Evolutionary conservation across 2,888 invertebrate genomes (phyloP), one percentile per base, ranked within the genome.

Genomic region (Axea sp.): DNA sequence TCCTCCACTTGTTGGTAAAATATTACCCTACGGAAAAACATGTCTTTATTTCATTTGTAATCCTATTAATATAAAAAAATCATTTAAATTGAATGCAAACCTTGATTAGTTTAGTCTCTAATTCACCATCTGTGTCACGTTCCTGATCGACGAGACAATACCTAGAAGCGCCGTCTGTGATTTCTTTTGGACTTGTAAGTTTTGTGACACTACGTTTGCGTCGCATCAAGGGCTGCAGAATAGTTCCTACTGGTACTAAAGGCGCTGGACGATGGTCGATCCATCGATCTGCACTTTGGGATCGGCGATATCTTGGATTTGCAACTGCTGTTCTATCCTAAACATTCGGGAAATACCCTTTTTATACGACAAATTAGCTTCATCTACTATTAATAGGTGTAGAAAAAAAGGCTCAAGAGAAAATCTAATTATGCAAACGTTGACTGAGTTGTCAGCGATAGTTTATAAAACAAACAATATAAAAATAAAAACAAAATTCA

Each of bases 91-190:
- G n/a, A n/a, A n/a, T 22, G 35, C 55, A 35, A 24, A 92, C 93
- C 90, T 97, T 99, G 84, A 95, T 96, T 8, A 98, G 85, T 81
- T 95, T 95, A 0, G 98, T 99, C 87, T 97, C 96, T 1, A 99
- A 89, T 83, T 97, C 97, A 0, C 99, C 99, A 79, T 95, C 95
- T 0, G 94, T 93, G 84, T 97, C 97, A 11, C 95, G 93, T 80
- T 96, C 95, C 88, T 99, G 98, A 0, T 97, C 94, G 9, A 97
- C 93, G 0, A 99, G 90, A 76, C 97, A 95, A 86, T 99, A 99
- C 83, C 97, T 97, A 0, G 93, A 93, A 11, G 90, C 87, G 1
- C 87, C 87, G 6, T 87, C 87, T 3, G 82, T 85, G 11, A 87
- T 86, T 35, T 87, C 92, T 74, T 94, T 95, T 0, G 94, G 92